A percentile compares a stretch with the other conserved stretches of the same genome.
Evolutionary conservation across 2,113 vertebrate genomes (phyloP).

Genomic region (Chionomys nivalis): DNA sequence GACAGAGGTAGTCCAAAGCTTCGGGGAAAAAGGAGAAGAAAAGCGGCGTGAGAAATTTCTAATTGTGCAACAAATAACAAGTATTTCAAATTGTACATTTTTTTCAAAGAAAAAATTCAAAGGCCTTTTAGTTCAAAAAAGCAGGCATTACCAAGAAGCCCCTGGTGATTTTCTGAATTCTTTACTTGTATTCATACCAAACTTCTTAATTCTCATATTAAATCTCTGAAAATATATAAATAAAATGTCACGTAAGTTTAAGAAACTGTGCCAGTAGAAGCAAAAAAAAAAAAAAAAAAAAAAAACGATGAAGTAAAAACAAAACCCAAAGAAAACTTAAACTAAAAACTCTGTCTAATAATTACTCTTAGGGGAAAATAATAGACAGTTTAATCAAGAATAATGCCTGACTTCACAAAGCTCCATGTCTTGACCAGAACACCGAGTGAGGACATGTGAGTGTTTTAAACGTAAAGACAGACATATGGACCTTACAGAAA

Average conservation of each 20-base stretch:
- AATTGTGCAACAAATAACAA: slow-evolving; percentile 30
- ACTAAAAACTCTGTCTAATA: not conserved
- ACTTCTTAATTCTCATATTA: slow-evolving; percentile 68
- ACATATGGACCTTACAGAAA: not conserved
- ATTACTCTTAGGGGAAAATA: not conserved
- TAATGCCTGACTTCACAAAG: not conserved
- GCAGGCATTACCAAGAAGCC: slow-evolving; percentile 60
- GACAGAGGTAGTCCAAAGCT: slow-evolving; percentile 56
- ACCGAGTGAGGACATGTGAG: not conserved
- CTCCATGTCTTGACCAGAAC: not conserved
- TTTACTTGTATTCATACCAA: slow-evolving; percentile 63
- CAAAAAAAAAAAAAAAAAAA: not conserved
- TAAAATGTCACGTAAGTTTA: slow-evolving; percentile 23
- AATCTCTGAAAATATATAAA: slow-evolving; percentile 60
- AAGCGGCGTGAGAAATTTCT: slow-evolving; percentile 24
- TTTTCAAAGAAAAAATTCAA: not conserved
- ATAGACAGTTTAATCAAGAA: not conserved
- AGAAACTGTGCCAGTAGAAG: not conserved
- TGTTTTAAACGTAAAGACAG: not conserved
- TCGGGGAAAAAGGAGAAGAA: slow-evolving; percentile 52
- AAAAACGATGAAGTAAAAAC: not conserved
- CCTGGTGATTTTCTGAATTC: slow-evolving; percentile 61
- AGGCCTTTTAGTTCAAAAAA: not conserved
- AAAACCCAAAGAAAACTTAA: not conserved
- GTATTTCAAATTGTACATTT: slow-evolving; percentile 25